Conservation (phyloP, 1,140 invertebrate genomes). For the Papilio polytes region DNA sequence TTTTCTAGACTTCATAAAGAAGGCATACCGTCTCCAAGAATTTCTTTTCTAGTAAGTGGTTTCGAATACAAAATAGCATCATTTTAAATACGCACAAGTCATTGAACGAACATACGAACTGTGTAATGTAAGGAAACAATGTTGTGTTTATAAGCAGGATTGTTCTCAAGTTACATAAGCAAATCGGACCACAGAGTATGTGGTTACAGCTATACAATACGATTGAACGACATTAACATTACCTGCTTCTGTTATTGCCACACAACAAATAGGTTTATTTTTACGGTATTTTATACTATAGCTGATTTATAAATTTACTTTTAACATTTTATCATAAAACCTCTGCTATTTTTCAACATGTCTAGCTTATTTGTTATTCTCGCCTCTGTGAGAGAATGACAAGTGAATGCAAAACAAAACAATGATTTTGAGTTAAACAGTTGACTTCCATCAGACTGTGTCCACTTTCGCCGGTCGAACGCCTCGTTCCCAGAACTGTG, state of each 20-base stretch:
- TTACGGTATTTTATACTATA: background rate
- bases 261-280: background rate
- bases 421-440: constrained; percentile 1
- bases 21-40: background rate
- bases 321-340: background rate
- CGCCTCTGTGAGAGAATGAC: background rate
- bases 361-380: background rate
- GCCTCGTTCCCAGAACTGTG: constrained; percentile 48
- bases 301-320: background rate
- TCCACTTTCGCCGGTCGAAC: constrained; percentile 36
- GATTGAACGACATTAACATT: background rate
- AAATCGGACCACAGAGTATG: constrained; percentile 17
- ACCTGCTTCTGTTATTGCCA: background rate
- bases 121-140: constrained; percentile 19
- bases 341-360: background rate
- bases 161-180: constrained; percentile 12
- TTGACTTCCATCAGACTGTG: constrained; percentile 6
- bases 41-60: background rate
- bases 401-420: constrained; percentile 11
- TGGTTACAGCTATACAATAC: background rate
- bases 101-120: background rate
- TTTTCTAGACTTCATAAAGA: background rate
- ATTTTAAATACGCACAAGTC: background rate
- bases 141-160: constrained; percentile 1
- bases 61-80: background rate